Evolutionary conservation across 1,140 invertebrate genomes (phyloP).

Genomic region (Drosophila santomea): DNA sequence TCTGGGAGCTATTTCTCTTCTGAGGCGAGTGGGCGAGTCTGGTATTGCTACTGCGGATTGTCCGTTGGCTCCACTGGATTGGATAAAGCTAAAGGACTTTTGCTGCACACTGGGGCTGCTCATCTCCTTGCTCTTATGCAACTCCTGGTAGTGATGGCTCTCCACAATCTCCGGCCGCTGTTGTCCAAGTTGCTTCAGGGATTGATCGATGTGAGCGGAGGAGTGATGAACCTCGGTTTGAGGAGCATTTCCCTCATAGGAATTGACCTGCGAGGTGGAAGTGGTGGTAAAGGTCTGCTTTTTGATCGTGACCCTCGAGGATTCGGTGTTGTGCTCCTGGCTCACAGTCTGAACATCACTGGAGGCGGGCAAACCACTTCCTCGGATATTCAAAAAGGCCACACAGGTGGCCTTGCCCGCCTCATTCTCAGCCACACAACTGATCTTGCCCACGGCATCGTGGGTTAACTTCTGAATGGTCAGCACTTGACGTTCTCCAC

Average conservation of each 20-base stretch:
- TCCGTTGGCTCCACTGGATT: conserved; percentile 55
- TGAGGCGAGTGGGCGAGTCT: conserved; percentile 85
- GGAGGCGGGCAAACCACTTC: conserved; percentile 55
- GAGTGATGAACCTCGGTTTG: conserved; percentile 80
- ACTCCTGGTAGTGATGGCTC: conserved; percentile 80
- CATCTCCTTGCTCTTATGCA: conserved; percentile 79
- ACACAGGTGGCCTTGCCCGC: conserved; percentile 89
- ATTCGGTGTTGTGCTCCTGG: conserved; percentile 81
- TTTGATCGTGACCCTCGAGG: conserved; percentile 81
- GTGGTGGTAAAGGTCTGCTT: conserved; percentile 82
- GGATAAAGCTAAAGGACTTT: conserved; percentile 72
- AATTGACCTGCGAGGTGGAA: conserved; percentile 80
- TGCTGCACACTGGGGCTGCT: conserved; percentile 68
- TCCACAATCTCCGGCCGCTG: conserved; percentile 76
- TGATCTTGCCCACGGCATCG: conserved; percentile 88
- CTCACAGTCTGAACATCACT: conserved; percentile 69
- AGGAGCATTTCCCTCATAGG: conserved; percentile 81
- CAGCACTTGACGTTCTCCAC: conserved; percentile 89
- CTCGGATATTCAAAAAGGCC: conserved; percentile 86
- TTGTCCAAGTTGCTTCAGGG: conserved; percentile 74
- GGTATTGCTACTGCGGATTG: conserved; percentile 39
- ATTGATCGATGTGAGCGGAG: conserved; percentile 75
- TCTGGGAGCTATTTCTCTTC: conserved; percentile 88
- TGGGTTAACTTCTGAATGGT: conserved; percentile 87
- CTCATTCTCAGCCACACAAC: conserved; percentile 91